Evolutionary conservation across 30 jellyfish, hydroid and myxozoan genomes (phyloP).

Genomic region (Turritopsis rubra): DNA sequence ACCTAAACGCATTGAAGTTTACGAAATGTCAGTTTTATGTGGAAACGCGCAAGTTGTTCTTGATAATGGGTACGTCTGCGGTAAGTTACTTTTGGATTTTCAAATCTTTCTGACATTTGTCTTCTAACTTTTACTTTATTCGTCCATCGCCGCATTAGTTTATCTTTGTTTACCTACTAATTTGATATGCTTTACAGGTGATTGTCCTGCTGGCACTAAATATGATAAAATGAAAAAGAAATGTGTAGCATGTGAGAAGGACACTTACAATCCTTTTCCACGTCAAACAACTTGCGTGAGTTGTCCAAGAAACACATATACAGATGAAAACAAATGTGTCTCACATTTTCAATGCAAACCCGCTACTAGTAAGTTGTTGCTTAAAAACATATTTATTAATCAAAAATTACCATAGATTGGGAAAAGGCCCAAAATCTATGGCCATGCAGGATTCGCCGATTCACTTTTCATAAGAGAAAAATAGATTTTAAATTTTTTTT

Average conservation of each 20-base stretch:
- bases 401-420: no score
- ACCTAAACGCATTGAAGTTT: conserved; percentile 36
- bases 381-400: neutral
- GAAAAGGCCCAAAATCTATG: no score
- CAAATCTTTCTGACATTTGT: neutral
- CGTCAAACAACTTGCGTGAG: conserved; percentile 20
- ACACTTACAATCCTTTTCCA: conserved; percentile 43
- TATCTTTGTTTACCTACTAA: neutral
- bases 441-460: no score
- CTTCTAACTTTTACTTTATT: neutral
- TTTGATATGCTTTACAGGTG: no score
- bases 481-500: no score
- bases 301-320: conserved; percentile 26
- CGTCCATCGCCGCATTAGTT: neutral
- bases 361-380: neutral
- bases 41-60: conserved; percentile 30
- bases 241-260: conserved; percentile 37
- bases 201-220: conserved; percentile 59
- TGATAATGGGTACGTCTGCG: conserved; percentile 53
- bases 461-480: no score
- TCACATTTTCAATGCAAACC: conserved; percentile 26
- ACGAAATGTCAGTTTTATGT: conserved; percentile 28
- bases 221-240: conserved; percentile 25
- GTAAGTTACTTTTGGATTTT: conserved; percentile 18
- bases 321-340: conserved; percentile 32